Percentiles rank a stretch among this genome's conserved stretches.
Conservation (phyloP, 1,140 invertebrate genomes). For the Aphaenogaster ashmeadi region DNA sequence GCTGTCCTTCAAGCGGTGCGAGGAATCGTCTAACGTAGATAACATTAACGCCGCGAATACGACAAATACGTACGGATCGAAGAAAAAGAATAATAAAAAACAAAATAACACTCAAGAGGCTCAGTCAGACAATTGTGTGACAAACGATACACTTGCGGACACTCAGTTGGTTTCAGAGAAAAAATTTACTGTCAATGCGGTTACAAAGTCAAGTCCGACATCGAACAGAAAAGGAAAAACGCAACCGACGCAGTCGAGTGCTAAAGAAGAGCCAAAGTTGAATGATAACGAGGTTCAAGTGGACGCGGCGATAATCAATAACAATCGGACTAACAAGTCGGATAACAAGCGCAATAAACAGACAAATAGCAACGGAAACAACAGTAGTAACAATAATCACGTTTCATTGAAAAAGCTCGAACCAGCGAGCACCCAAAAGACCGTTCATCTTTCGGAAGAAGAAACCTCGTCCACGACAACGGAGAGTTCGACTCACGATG, state of each 20-base stretch:
- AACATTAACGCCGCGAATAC: conserved; percentile 59
- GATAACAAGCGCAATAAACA: conserved; percentile 80
- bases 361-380: conserved; percentile 61
- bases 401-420: conserved; percentile 83
- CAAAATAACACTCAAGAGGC: conserved; percentile 64
- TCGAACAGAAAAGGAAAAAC: conserved; percentile 77
- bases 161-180: conserved; percentile 69
- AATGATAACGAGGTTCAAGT: conserved; percentile 76
- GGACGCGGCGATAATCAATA: conserved; percentile 58
- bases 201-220: conserved; percentile 77
- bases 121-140: conserved; percentile 58
- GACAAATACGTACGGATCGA: conserved; percentile 22
- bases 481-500: conserved; percentile 90
- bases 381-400: conserved; percentile 77
- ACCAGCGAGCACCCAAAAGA: conserved; percentile 80
- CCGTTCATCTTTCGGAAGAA: conserved; percentile 88
- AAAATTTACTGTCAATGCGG: conserved; percentile 59
- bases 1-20: conserved; percentile 70
- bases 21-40: conserved; percentile 49
- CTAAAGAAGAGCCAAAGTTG: conserved; percentile 79
- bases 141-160: conserved; percentile 44
- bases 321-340: conserved; percentile 74
- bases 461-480: conserved; percentile 92
- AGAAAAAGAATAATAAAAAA: conserved; percentile 66
- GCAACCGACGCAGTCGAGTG: conserved; percentile 39